Conservation (phyloP, 2,797 vertebrate genomes). For the Mormyrops boulengeri region DNA sequence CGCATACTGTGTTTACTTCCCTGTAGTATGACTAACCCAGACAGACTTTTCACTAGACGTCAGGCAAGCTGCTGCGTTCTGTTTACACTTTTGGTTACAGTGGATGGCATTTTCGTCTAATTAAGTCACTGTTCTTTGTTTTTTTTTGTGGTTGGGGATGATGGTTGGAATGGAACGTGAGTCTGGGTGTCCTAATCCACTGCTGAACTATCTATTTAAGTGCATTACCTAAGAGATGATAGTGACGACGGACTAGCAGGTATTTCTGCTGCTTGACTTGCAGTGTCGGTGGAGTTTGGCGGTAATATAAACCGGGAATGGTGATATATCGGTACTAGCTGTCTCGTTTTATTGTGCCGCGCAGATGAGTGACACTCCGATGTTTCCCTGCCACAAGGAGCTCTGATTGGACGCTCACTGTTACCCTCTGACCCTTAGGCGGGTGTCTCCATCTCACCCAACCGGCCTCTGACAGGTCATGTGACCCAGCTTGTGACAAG, state of each 20-base stretch:
- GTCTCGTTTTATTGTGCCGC: background rate
- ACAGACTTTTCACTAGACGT: background rate
- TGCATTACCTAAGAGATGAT: background rate
- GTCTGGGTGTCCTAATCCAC: background rate
- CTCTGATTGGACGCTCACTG: slow-evolving; percentile 13
- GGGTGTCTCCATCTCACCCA: slow-evolving; percentile 73
- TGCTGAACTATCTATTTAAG: background rate
- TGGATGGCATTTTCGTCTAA: background rate
- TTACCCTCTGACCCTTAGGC: slow-evolving; percentile 60
- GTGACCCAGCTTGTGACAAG: slow-evolving; percentile 84
- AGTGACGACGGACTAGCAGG: background rate
- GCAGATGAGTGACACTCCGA: background rate
- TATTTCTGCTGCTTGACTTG: background rate
- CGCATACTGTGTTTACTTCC: background rate
- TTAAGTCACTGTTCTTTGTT: background rate
- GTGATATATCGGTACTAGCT: background rate
- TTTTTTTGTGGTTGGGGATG: slow-evolving; percentile 1
- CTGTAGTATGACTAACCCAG: background rate
- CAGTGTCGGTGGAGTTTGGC: background rate
- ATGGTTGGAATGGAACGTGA: background rate
- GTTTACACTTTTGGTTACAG: background rate
- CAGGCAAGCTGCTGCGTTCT: background rate
- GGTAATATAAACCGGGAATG: background rate
- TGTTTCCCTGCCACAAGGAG: background rate
- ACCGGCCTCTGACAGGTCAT: slow-evolving; percentile 83